Percentiles rank a stretch among this genome's conserved stretches.
phyloP scores from a whole-genome alignment of 2,113 vertebrate genomes.

The Xyrauchen texanus region DNA sequence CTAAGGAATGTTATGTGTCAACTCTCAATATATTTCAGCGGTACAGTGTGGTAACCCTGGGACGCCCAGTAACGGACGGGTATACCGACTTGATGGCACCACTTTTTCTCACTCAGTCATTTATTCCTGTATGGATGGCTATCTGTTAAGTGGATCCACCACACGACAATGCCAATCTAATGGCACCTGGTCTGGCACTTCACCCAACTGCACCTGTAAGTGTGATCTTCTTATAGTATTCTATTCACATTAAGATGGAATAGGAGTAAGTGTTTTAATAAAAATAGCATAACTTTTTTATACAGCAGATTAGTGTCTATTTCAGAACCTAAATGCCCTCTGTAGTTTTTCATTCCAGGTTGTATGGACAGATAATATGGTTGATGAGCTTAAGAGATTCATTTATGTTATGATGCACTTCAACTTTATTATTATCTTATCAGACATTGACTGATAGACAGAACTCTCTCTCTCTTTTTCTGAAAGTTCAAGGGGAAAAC shows the following conservation, averaged over 20 bases:
- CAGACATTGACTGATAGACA: not conserved
- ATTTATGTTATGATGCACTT: not conserved
- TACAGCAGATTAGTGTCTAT: not conserved
- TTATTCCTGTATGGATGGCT: slow-evolving; percentile 95
- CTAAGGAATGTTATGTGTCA: not conserved
- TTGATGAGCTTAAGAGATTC: too few relatives aligned
- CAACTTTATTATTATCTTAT: not conserved
- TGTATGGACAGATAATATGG: not conserved
- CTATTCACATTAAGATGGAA: not conserved
- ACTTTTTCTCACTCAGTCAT: slow-evolving; percentile 93
- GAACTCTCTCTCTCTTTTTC: not conserved
- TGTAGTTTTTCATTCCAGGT: not conserved
- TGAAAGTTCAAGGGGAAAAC: slow-evolving; percentile 34
- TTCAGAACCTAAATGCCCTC: not conserved
- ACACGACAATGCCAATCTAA: slow-evolving; percentile 92
- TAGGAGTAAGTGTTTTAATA: not conserved
- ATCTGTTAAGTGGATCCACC: slow-evolving; percentile 88
- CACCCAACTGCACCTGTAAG: slow-evolving; percentile 97
- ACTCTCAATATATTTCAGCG: slow-evolving; percentile 70
- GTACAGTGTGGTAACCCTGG: slow-evolving; percentile 97
- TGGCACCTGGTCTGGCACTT: slow-evolving; percentile 90
- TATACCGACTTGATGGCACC: slow-evolving; percentile 91
- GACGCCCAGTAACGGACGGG: slow-evolving; percentile 92
- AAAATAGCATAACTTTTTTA: too few relatives aligned
- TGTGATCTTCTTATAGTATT: not conserved